Percentiles rank a stretch among this genome's conserved stretches.
Conservation (phyloP, 2,113 vertebrate genomes). For the Rhea americana region DNA sequence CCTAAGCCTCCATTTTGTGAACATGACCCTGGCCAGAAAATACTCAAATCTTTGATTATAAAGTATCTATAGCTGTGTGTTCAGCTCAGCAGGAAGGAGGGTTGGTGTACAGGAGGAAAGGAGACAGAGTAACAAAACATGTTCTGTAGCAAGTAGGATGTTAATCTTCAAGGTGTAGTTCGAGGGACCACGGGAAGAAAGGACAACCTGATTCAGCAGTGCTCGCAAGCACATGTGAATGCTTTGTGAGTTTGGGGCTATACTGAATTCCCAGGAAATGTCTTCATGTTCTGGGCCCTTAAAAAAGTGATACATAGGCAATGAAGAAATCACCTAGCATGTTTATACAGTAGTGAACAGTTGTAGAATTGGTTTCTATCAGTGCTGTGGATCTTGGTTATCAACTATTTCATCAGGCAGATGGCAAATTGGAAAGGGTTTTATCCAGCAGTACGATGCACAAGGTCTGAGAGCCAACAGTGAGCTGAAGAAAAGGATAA, state of each 20-base stretch:
- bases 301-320: not conserved
- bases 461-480: not conserved
- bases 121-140: not conserved
- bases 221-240: not conserved
- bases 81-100: slow-evolving; percentile 6
- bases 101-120: not conserved
- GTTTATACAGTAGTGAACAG: not conserved
- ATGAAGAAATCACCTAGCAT: not conserved
- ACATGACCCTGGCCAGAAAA: not conserved
- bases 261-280: not conserved
- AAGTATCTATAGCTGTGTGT: not conserved
- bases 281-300: not conserved
- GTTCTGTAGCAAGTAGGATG: not conserved
- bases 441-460: not conserved
- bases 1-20: not conserved
- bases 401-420: not conserved
- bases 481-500: not conserved
- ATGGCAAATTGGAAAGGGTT: not conserved
- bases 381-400: not conserved
- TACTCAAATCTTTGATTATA: not conserved
- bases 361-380: not conserved
- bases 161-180: not conserved
- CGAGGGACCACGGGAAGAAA: not conserved
- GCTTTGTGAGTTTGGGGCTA: not conserved
- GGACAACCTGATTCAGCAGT: not conserved